These are phyloP conservation scores for rat (Rattus norvegicus) DNA, from an alignment of 2,113 vertebrate species.

Conservation along the genomic window GRCr8 NC_086019.1:231091001-231091500, in stretches of 20 bases:
- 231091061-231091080: background rate
- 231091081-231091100: background rate
- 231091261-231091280: background rate
- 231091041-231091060: background rate
- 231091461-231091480: background rate
- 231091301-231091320: background rate
- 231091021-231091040: background rate
- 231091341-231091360: background rate
- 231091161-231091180: background rate
- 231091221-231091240: background rate
- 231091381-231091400: background rate
- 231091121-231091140: background rate
- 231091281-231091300: background rate
- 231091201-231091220: background rate
- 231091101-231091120: background rate
- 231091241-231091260: background rate
- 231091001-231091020: background rate
- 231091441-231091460: background rate
- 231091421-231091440: background rate
- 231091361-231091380: background rate
- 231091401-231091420: background rate
- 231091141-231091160: background rate
- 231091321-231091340: background rate
- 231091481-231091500: background rate
- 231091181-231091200: background rate